phyloP scores from a whole-genome alignment of 2,888 invertebrate genomes.

The Acronicta psi region DNA sequence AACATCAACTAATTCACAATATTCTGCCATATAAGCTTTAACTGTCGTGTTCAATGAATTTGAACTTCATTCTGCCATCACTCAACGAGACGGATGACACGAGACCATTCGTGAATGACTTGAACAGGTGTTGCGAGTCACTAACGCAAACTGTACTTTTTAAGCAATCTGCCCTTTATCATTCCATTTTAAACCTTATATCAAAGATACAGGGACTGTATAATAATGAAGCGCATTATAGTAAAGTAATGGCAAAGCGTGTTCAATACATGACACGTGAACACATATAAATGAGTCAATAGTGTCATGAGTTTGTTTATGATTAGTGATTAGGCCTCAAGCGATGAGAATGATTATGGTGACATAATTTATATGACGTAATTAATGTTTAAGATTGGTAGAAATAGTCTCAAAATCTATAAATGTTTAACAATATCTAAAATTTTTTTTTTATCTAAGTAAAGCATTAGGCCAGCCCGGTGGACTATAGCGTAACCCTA shows the following conservation, averaged over 20 bases:
- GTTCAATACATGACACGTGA: conserved; percentile 10
- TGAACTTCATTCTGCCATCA: conserved; percentile 15
- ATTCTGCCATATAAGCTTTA: conserved; percentile 1
- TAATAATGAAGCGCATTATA: background rate
- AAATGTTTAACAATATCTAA: no score
- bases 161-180: background rate
- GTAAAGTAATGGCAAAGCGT: conserved; percentile 4
- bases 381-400: no score
- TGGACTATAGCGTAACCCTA: no score
- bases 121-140: conserved; percentile 29
- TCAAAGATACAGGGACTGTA: background rate
- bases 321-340: conserved; percentile 30
- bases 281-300: conserved; percentile 28
- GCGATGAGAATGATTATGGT: conserved; percentile 5
- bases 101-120: conserved; percentile 20
- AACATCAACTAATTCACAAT: background rate
- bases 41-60: conserved; percentile 7
- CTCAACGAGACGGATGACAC: conserved; percentile 14
- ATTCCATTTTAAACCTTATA: conserved; percentile 3
- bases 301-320: conserved; percentile 17
- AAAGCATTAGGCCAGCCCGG: no score
- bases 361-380: no score
- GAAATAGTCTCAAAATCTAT: no score
- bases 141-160: conserved; percentile 5
- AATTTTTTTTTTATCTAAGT: no score